Evolutionary conservation across 2,113 vertebrate species (phyloP), one percentile per base, ranked within the genome.

Genomic region (Menidia beryllina): DNA sequence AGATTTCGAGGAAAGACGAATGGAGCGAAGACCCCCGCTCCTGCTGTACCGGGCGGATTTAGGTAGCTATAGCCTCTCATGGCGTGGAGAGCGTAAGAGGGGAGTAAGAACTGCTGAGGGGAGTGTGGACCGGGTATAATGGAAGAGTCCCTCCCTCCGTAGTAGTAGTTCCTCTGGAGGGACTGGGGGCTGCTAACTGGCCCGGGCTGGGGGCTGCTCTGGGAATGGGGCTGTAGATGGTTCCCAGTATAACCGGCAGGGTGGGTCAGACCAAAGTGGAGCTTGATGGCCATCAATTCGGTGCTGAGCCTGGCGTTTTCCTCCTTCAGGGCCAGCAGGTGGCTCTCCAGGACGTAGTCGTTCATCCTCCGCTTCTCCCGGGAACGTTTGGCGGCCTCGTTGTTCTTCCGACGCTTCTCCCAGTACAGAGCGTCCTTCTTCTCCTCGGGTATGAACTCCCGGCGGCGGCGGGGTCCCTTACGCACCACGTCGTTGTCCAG

Each of bases 321-420:
- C 68, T 94, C 90, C 8, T 91, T 94, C 86, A 98, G 80, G 0
- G 91, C 91, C 0, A 90, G 68, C 68, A 98, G 53, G 62, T 91
- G 91, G 38, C 55, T 85, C 90, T 97, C 96, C 52, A 95, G 80
- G 26, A 95, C 94, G 0, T 90, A 92, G n/a, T 98, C 95, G 0
- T 92, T 94, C 38, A 95, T 89, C 2, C 86, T 84, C 36, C 92
- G 89, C 91, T 96, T 98, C 77, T 98, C 95, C 24, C 97, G 89
- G 0, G 97, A 98, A n/a, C 95, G 91, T 73, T 95, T 97, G 79
- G 96, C 96, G 0, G 96, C 95, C 64, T 96, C 96, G 0, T 98
- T 98, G 88, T 98, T 97, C 91, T 95, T 97, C 15, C 87, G 92
- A 7, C 96, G 88, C 81, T 96, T 98, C 85, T 96, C 95, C 97